phyloP scores from a whole-genome alignment of 2,797 vertebrate species.

The Acipenser oxyrinchus region DNA sequence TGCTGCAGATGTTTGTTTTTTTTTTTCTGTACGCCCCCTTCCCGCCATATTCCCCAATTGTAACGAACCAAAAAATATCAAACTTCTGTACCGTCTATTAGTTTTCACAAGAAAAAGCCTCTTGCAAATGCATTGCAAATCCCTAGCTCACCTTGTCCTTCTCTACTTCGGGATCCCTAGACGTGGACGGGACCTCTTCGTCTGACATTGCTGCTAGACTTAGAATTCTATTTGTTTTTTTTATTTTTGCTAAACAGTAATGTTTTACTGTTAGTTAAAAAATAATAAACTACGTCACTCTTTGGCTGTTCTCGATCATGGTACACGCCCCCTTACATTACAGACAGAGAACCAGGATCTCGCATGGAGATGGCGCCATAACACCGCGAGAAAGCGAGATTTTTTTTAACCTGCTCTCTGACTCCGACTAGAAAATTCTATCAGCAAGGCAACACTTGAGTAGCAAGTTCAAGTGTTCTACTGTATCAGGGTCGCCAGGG shows the following conservation, averaged over 20 bases:
- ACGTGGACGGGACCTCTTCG: conserved; percentile 42
- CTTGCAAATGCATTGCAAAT: conserved; percentile 14
- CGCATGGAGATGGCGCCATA: conserved; percentile 15
- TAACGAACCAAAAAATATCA: conserved; percentile 22
- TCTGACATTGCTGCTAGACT: conserved; percentile 32
- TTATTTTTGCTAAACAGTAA: background rate
- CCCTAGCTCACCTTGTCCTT: conserved; percentile 32
- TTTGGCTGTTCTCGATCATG: conserved; percentile 21
- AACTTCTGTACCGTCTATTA: conserved; percentile 30
- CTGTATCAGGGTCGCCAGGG: too few species aligned
- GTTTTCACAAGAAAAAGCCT: conserved; percentile 18
- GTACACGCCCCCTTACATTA: conserved; percentile 30
- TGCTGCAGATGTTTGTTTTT: conserved; percentile 28
- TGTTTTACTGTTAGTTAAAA: conserved; percentile 26
- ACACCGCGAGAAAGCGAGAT: conserved; percentile 15
- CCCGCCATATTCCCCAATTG: conserved; percentile 35
- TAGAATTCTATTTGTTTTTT: background rate
- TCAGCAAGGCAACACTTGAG: background rate
- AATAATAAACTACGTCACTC: conserved; percentile 32
- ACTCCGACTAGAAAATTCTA: conserved; percentile 9
- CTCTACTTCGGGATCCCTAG: conserved; percentile 26
- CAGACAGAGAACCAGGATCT: conserved; percentile 9
- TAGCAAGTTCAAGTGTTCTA: too few species aligned
- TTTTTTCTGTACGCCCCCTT: conserved; percentile 23
- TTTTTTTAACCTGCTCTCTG: conserved; percentile 6